Conservation (phyloP, 2,113 vertebrate genomes). For the Phalacrocorax carbo region DNA sequence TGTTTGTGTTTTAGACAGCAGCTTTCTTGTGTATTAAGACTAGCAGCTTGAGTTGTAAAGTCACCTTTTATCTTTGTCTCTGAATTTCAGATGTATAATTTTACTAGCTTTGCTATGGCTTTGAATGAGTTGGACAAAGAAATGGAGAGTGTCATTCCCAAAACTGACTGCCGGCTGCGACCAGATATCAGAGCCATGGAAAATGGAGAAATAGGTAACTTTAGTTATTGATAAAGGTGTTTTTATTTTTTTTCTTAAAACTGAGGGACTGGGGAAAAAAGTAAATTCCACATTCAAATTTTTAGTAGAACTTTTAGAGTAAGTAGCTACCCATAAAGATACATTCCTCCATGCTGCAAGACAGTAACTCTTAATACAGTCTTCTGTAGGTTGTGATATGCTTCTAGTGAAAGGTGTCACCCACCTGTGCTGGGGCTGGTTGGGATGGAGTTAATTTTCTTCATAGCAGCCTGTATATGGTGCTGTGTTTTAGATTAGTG, state of each 20-base stretch:
- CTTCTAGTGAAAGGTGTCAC: not conserved
- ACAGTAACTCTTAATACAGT: not conserved
- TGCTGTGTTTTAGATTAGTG: not conserved
- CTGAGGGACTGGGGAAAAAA: not conserved
- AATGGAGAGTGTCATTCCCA: constrained; percentile 88
- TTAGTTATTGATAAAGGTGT: not conserved
- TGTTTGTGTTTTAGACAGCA: not conserved
- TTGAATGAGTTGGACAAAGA: constrained; percentile 91
- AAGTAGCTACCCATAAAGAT: not conserved
- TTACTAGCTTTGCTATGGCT: constrained; percentile 94
- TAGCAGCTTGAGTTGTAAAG: not conserved
- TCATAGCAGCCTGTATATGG: not conserved
- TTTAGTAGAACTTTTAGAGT: not conserved
- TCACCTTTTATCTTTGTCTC: not conserved
- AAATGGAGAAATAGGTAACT: constrained; percentile 92
- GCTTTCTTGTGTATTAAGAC: not conserved
- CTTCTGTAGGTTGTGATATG: not conserved
- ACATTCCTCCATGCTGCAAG: not conserved
- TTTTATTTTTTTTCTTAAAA: not conserved
- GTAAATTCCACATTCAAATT: not conserved
- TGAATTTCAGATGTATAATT: constrained; percentile 91
- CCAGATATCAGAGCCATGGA: constrained; percentile 97
- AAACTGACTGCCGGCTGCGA: constrained; percentile 91
- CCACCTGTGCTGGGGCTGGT: not conserved
- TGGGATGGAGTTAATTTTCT: not conserved